A percentile compares a stretch with the other conserved stretches of the same genome.
phyloP scores from a whole-genome alignment of 2,888 invertebrate genomes.

The Cephus pygmeus region DNA sequence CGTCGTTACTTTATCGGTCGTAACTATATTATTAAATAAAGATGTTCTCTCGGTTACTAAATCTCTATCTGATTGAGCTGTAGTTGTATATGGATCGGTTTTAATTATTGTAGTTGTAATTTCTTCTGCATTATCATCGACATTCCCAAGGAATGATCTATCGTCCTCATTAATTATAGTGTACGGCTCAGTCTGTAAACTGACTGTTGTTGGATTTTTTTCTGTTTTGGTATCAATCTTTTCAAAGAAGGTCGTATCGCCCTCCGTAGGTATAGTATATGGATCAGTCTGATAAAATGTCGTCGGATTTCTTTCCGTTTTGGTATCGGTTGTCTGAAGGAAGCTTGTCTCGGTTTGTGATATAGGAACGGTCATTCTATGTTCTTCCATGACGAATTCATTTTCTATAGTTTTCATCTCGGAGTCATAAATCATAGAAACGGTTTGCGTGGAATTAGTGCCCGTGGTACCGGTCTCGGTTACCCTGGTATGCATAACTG shows the following conservation, averaged over 20 bases:
- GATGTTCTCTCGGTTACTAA: neutral
- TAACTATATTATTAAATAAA: neutral
- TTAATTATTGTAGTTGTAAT: neutral
- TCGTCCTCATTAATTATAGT: neutral
- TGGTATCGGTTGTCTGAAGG: neutral
- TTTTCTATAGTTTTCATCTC: neutral
- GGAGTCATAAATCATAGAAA: neutral
- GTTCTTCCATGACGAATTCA: neutral
- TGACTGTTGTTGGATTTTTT: neutral
- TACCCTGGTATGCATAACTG: neutral
- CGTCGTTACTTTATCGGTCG: neutral
- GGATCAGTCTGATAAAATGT: neutral
- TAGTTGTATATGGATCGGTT: neutral
- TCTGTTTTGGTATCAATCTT: neutral
- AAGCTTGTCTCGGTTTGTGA: neutral
- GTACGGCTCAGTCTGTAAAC: neutral
- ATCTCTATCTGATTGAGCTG: neutral
- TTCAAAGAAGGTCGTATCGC: neutral
- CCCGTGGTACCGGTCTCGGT: neutral
- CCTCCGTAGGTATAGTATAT: neutral
- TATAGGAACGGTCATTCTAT: neutral
- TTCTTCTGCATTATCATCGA: neutral
- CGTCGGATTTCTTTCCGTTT: neutral
- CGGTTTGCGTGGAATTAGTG: neutral
- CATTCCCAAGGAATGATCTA: neutral